Evolutionary conservation across 1,140 invertebrate species (phyloP), one percentile per base, ranked within the genome.

Genomic region (Contarinia nasturtii): DNA sequence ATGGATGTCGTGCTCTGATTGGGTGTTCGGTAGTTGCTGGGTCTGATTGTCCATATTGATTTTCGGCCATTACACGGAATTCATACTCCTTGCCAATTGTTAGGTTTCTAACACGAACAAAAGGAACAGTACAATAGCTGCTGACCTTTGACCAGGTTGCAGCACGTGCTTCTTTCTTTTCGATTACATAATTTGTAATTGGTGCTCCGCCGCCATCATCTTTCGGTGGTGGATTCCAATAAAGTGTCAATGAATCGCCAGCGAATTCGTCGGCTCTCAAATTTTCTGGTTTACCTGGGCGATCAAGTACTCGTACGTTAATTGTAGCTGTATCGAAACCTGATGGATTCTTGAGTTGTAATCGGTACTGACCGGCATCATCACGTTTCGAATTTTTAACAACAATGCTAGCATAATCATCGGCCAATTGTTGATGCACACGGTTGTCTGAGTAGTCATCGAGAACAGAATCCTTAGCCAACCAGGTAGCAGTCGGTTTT

Each of bases 41-140:
- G 53, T 98, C 93, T 21, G 91, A 94, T 48, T 85, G 79, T 36
- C 94, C 95, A 57, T 95, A 92, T 57, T 90, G 79, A 67, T 98
- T 98, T 65, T 98, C 94, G 46, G 94, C 94, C 73, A 91, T 83
- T 2, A 98, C 93, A 49, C 93, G 75, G 76, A 99, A 98, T 53
- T 98, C 93, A 62, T 98, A 98, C 33, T 88, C 80, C 51, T 76
- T 77, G 34, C 90, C 91, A 18, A 95, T 80, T 2, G 77, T 80
- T 21, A 99, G 67, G 63, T 97, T 97, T 43, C 90, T 78, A 15
- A 97, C 84, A 43, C 89, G 77, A 42, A 85, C 74, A 66, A 87
- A 83, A 57, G 89, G 79, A 46, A 87, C 81, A 7, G 86, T 84
- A 21, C 92, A 80, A 58, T 92, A 97, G 49, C 90, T 86, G 62